Evolutionary conservation across 2,888 invertebrate genomes (phyloP).

Genomic region (Elaeidobius kamerunicus): DNA sequence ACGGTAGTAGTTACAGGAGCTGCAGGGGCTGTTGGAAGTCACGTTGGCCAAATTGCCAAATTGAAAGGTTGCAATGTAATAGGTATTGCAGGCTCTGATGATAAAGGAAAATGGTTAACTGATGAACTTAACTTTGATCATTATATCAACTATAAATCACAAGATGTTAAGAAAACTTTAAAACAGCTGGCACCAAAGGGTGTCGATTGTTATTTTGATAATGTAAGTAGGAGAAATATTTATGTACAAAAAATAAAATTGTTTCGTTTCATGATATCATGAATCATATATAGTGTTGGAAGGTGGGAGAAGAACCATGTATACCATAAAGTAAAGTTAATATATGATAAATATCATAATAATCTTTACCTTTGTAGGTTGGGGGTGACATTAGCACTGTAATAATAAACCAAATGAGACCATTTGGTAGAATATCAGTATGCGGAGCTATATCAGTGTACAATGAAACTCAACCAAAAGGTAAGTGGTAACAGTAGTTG

Average conservation of each 20-base stretch:
- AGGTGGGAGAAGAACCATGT: neutral
- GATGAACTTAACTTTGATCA: slow-evolving; percentile 64
- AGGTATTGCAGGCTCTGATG: slow-evolving; percentile 68
- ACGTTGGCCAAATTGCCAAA: slow-evolving; percentile 77
- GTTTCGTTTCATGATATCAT: neutral
- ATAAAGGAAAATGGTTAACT: slow-evolving; percentile 65
- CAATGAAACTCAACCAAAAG: slow-evolving; percentile 50
- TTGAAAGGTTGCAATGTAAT: slow-evolving; percentile 59
- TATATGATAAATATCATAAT: neutral
- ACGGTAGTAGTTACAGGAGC: slow-evolving; percentile 72
- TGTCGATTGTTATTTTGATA: slow-evolving; percentile 75
- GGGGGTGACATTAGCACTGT: slow-evolving; percentile 68
- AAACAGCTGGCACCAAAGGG: slow-evolving; percentile 65
- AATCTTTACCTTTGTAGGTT: slow-evolving; percentile 17
- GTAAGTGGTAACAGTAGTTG: slow-evolving; percentile 32
- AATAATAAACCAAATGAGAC: slow-evolving; percentile 64
- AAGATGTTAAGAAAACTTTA: slow-evolving; percentile 54
- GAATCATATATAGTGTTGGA: neutral
- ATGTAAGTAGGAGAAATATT: slow-evolving; percentile 51
- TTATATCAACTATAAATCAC: slow-evolving; percentile 70
- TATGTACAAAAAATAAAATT: neutral
- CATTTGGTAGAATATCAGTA: slow-evolving; percentile 62
- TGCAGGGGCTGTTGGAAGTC: slow-evolving; percentile 74
- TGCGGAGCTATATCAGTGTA: slow-evolving; percentile 70
- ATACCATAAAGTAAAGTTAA: neutral